phyloP scores from a whole-genome alignment of 2,888 invertebrate species.

The Dascillus cervinus region DNA sequence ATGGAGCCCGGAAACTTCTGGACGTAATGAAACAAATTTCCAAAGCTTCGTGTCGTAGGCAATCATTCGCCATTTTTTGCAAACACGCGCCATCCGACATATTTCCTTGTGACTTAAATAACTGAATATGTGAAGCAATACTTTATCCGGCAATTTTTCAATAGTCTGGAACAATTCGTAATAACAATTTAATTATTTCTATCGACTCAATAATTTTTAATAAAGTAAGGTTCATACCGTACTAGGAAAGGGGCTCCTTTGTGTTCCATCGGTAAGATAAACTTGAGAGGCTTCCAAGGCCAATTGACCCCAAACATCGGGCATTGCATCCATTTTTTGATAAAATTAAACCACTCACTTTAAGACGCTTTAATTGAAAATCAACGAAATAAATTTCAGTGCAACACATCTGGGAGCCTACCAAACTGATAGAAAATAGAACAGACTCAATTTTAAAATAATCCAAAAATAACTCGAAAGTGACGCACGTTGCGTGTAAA shows the following conservation, averaged over 20 bases:
- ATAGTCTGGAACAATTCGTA: conserved; percentile 63
- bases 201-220: not conserved
- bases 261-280: conserved; percentile 73
- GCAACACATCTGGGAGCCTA: no score
- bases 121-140: conserved; percentile 87
- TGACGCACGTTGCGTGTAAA: conserved; percentile 7
- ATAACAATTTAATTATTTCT: not conserved
- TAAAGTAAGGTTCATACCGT: conserved; percentile 58
- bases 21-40: conserved; percentile 92
- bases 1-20: conserved; percentile 92
- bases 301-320: conserved; percentile 84
- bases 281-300: conserved; percentile 82
- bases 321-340: conserved; percentile 14
- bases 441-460: conserved; percentile 11
- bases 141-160: conserved; percentile 95
- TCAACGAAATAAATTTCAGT: no score
- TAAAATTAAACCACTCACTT: conserved; percentile 1
- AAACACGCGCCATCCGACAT: conserved; percentile 87
- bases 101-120: conserved; percentile 92
- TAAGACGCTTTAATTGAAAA: no score
- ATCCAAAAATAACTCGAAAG: conserved; percentile 13
- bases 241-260: conserved; percentile 73
- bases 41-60: conserved; percentile 94
- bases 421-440: conserved; percentile 11
- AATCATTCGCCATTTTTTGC: conserved; percentile 91